A percentile compares a stretch with the other conserved stretches of the same genome.
phyloP scores from a whole-genome alignment of 2,113 vertebrate species.

The Neopipo cinnamomea region DNA sequence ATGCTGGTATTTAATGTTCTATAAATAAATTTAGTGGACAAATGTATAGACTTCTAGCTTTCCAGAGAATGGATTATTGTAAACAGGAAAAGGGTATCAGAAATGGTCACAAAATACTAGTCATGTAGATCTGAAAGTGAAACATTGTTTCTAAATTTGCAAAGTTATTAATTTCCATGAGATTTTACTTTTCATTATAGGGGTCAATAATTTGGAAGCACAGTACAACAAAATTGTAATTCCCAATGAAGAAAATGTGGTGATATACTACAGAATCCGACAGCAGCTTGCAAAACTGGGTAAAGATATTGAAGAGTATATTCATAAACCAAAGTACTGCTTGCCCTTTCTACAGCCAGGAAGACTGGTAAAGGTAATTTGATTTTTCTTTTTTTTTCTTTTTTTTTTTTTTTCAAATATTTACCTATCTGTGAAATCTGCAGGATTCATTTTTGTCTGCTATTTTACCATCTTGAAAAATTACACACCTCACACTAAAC shows the following conservation, averaged over 20 bases:
- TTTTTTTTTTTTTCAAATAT: neutral
- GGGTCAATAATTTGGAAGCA: constrained; percentile 84
- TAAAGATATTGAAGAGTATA: constrained; percentile 93
- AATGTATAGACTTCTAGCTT: neutral
- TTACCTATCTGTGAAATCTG: neutral
- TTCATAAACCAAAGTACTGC: constrained; percentile 95
- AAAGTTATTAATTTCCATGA: neutral
- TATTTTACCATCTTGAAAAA: neutral
- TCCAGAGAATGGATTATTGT: neutral
- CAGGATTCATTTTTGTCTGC: neutral
- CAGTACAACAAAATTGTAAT: constrained; percentile 91
- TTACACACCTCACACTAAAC: accelerated
- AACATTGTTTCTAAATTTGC: neutral
- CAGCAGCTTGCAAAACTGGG: constrained; percentile 92
- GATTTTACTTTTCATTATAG: constrained; percentile 58
- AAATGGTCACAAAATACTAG: neutral
- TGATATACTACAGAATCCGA: constrained; percentile 95
- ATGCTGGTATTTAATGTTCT: neutral
- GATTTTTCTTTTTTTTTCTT: neutral
- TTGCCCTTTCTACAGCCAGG: constrained; percentile 95
- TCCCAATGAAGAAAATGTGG: constrained; percentile 91
- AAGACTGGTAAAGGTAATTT: constrained; percentile 87
- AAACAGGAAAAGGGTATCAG: neutral
- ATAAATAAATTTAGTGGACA: neutral
- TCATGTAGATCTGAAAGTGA: neutral